Conservation (phyloP, 1,140 invertebrate genomes). For the Charaxes varanes region DNA sequence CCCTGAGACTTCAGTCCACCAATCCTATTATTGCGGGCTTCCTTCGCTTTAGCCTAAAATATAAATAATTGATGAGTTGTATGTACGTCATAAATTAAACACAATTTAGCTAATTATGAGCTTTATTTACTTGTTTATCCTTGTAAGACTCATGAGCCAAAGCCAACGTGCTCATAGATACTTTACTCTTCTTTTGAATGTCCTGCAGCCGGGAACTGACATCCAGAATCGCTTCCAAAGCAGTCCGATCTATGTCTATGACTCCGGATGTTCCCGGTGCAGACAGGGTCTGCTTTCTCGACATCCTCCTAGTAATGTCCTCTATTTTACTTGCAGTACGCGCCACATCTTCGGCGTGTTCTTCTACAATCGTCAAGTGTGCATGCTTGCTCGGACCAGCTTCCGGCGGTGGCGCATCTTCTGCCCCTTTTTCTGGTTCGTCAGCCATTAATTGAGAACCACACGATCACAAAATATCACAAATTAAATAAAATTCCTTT, state of each 20-base stretch:
- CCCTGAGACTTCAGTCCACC: constrained; percentile 73
- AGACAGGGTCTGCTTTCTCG: constrained; percentile 23
- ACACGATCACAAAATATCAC: no score
- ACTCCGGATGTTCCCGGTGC: constrained; percentile 18
- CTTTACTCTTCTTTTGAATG: constrained; percentile 56
- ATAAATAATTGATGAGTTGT: constrained; percentile 9
- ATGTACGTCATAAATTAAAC: constrained; percentile 21
- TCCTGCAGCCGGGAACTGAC: constrained; percentile 48
- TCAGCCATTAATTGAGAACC: no score
- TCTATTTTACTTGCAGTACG: constrained; percentile 36
- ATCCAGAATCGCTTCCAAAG: constrained; percentile 60
- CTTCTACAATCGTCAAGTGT: no score
- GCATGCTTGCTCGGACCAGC: no score
- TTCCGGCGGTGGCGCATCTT: constrained; percentile 15
- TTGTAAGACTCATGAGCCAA: constrained; percentile 61
- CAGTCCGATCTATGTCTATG: constrained; percentile 49
- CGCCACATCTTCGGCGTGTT: constrained; percentile 29
- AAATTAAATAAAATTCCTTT: no score
- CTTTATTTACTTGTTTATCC: constrained; percentile 64
- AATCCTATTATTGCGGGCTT: constrained; percentile 67
- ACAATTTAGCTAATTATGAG: constrained; percentile 10
- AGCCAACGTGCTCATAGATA: constrained; percentile 55
- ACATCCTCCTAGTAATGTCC: constrained; percentile 27
- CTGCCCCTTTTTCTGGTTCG: constrained; percentile 29
- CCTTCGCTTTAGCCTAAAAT: constrained; percentile 72